These are phyloP conservation scores for Anthopleura xanthogrammica DNA, from an alignment of 92 coral and sea anemone genomes.

Conservation along the genomic window DNA sequence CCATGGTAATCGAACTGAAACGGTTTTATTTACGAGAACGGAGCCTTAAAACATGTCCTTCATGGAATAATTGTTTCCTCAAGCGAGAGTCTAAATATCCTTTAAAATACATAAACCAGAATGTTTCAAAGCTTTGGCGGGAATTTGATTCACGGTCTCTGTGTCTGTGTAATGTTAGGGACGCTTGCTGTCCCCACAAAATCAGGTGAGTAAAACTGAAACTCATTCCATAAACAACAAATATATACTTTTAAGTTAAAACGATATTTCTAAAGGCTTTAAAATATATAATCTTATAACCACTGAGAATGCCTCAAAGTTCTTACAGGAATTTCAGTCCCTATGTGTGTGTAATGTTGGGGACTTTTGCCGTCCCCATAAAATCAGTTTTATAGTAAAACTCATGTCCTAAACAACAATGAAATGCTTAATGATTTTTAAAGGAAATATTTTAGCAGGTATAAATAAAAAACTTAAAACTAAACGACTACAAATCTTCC, in stretches of 20 bases:
- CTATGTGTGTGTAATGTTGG: not conserved
- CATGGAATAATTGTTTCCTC: not conserved
- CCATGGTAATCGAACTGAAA: not conserved
- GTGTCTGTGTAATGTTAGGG: not conserved
- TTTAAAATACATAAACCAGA: not conserved
- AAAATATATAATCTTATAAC: not conserved
- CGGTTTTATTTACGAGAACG: not conserved
- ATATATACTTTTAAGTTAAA: no score
- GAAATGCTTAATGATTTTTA: not conserved
- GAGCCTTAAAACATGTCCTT: not conserved
- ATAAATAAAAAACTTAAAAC: not conserved
- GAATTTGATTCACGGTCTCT: not conserved
- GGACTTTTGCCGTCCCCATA: not conserved
- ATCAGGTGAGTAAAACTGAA: not conserved
- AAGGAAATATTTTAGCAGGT: not conserved
- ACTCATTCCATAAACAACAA: not conserved
- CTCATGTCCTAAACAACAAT: not conserved
- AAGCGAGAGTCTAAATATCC: not conserved
- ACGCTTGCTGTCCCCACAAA: not conserved
- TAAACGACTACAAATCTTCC: not conserved
- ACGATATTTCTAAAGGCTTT: not conserved
- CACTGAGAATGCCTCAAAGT: not conserved
- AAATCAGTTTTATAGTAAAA: not conserved
- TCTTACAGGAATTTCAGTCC: not conserved
- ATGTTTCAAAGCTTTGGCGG: constrained; percentile 6